Base-by-base conservation (phyloP, 2,888 invertebrate genomes). In the Amitus sp. region DNA sequence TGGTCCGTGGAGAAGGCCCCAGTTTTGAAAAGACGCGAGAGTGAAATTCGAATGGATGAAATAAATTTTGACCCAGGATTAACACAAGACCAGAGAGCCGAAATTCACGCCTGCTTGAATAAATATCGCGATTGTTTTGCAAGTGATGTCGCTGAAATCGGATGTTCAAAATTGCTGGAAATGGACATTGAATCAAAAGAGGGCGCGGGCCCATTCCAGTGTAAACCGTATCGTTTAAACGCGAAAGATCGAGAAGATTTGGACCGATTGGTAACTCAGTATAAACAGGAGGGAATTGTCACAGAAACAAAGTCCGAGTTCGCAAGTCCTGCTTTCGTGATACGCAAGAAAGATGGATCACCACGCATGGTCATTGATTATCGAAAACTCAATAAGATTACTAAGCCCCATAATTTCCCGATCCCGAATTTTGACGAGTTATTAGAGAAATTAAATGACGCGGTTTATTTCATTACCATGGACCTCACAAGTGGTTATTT, bases 271-370 rank as follows among this genome's bases (percentile, higher is more conserved):
- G 47, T 64, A 9, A 49, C 56, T 0, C 7, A 37, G 15, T 62
- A 62, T 17, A 60, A 57, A 19, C n/a, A 47, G 2, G 37, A 37
- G 3, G 64, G 64, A 1, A 39, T 65, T 1, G 43, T 62, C 9
- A 51, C 45, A 1, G 60, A 65, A 10, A 64, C 63, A 1, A 17
- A 53, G 9, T 61, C 62, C 0, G 49, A 48, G 2, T 48, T 33
- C 18, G 62, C 60, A 1, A 66, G 54, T 47, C 53, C 62, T 1
- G 62, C 54, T 0, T 66, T 66, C 30, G 4, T 66, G 1, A 50
- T 66, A 1, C 17, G 55, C 0, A 65, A 63, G 20, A 57, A 59
- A 15, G 61, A 63, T 27, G 63, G 58, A 2, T 13, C 46, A 1
- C 40, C 46, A 4, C 39, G 58, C 10, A 62, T 63, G 61, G 55